Evolutionary conservation across 2,113 vertebrate genomes (phyloP), one percentile per base, ranked within the genome.

Genomic region (Leuciscus idus): DNA sequence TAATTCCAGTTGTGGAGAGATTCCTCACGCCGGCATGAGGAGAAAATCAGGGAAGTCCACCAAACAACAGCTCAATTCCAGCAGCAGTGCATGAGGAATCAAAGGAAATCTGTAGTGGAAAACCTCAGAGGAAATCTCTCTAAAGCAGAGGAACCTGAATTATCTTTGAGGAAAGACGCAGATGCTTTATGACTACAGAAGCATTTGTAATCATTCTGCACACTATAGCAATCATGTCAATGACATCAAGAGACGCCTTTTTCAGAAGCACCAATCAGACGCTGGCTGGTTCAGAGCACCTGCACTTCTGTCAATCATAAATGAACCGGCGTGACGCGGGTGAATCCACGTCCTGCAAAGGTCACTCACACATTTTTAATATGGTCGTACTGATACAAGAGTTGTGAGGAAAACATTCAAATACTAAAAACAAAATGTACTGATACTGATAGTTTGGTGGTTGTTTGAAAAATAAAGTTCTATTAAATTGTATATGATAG

Each of bases 1-100:
- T 57, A 50, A 78, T 78, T 36, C 28, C 75, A 73, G 33, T n/a
- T 43, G 33, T n/a, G 68, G 33, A 23, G 68, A 72, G 74, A 55
- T 21, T 77, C 48, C 48, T 59, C 52, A 7, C 7, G 52, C 36
- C 0, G 55, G 52, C 55, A 23, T 26, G 10, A 78, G 19, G 19
- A 36, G 30, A 13, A n/a, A 59, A 23, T 36, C 76, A 78, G 33
- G 3, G 33, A 39, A 11, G 33, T 23, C 68, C 68, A 59, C 52
- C 4, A 77, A 57, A 57, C 52, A 78, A 78, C 75, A 36, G 50
- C 75, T 23, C 68, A 10, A 36, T 28, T 28, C 46, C 46, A 75
- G 43, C 6, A 21, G 75, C 75, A 36, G 23, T 2, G 50, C 36
- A 7, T 3, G 28, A 57, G 17, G 5, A 36, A 57, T 78, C 50